Conservation (phyloP, 1,140 invertebrate species). For the Diorhabda sublineata region DNA sequence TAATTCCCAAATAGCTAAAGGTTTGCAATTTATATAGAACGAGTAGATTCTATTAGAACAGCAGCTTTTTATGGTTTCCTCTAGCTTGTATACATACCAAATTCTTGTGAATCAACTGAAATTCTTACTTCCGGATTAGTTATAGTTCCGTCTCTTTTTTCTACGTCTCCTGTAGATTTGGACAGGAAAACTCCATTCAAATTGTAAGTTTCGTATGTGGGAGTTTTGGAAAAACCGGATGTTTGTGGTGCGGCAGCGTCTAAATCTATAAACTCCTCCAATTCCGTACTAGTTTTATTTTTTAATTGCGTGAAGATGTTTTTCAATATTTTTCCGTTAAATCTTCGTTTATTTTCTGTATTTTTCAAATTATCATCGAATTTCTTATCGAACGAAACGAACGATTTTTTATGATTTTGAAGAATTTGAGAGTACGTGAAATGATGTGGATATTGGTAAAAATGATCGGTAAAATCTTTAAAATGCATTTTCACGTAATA, state of each 20-base stretch:
- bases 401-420: not conserved
- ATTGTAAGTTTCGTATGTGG: too few relatives aligned
- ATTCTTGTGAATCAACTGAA: too few relatives aligned
- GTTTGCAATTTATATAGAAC: too few relatives aligned
- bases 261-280: not conserved
- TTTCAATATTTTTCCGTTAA: not conserved
- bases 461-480: not conserved
- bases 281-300: conserved; percentile 2
- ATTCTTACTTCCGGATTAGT: too few relatives aligned
- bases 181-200: too few relatives aligned
- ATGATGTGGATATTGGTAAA: not conserved
- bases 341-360: not conserved
- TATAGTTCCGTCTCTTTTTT: too few relatives aligned
- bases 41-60: too few relatives aligned
- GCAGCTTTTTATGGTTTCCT: too few relatives aligned
- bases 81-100: too few relatives aligned
- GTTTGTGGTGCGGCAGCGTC: not conserved
- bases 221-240: not conserved
- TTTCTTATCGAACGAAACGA: not conserved
- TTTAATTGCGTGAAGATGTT: not conserved
- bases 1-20: too few relatives aligned
- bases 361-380: not conserved
- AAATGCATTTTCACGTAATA: not conserved
- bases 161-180: too few relatives aligned
- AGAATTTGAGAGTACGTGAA: not conserved